These are phyloP conservation scores for Typhlichthys eigenmanni DNA, from an alignment of 2,797 vertebrate species.

Conservation along the genomic window DNA sequence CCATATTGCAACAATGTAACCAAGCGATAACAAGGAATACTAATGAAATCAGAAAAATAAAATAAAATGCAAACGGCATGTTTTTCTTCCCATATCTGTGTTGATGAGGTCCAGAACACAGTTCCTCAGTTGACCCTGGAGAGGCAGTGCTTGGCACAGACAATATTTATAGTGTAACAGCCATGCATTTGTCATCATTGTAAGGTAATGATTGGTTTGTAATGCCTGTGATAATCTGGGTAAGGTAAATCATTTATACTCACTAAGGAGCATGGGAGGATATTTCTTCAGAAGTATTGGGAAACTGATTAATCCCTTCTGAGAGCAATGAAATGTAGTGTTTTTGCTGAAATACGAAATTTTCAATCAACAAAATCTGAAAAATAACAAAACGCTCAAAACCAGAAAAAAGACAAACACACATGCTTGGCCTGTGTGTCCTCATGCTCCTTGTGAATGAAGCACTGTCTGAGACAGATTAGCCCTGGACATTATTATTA, in stretches of 20 bases:
- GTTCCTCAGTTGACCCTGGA: neutral
- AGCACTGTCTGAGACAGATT: conserved; percentile 57
- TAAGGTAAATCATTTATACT: too few species aligned
- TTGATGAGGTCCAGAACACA: conserved; percentile 33
- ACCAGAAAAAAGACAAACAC: too few species aligned
- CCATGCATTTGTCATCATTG: conserved; percentile 7
- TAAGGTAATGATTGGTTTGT: too few species aligned
- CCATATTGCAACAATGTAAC: conserved; percentile 21
- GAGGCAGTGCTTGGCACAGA: conserved; percentile 15
- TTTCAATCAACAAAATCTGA: too few species aligned
- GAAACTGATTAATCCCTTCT: too few species aligned
- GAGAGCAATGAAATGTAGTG: too few species aligned
- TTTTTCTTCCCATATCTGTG: neutral
- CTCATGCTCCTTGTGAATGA: conserved; percentile 45
- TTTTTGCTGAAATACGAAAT: too few species aligned
- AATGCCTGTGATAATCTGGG: too few species aligned
- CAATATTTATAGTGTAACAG: conserved; percentile 22
- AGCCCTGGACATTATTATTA: conserved; percentile 46
- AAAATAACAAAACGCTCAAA: too few species aligned
- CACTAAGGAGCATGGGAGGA: too few species aligned
- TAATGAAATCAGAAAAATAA: conserved; percentile 23
- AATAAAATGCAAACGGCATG: too few species aligned
- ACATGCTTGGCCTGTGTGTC: conserved; percentile 8
- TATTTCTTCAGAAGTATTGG: too few species aligned
- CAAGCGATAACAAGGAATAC: conserved; percentile 20